phyloP scores from a whole-genome alignment of 2,797 vertebrate species.

The Iguana delicatissima region DNA sequence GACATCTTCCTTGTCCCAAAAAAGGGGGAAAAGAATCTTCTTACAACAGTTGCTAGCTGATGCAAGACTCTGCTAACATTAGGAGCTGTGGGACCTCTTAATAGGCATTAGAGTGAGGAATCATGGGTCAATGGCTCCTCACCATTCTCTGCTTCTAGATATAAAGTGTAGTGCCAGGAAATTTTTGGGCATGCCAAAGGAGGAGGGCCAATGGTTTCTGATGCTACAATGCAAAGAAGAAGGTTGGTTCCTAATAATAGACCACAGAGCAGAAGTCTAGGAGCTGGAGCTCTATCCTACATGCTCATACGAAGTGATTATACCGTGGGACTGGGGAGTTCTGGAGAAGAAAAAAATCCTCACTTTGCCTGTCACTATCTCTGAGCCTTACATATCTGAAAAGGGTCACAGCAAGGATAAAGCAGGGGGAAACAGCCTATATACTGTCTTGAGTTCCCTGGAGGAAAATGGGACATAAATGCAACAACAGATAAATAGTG shows the following conservation, averaged over 20 bases:
- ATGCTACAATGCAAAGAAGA: not conserved
- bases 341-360: not conserved
- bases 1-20: not conserved
- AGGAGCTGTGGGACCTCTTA: not conserved
- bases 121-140: not conserved
- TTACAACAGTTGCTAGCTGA: not conserved
- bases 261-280: not conserved
- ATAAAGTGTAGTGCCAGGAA: not conserved
- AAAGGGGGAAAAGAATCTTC: not conserved
- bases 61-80: not conserved
- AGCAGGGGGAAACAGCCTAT: not conserved
- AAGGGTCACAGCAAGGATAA: no score
- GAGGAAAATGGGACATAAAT: not conserved
- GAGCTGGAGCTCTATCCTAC: not conserved
- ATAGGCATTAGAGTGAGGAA: not conserved
- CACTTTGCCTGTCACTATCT: not conserved
- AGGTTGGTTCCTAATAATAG: not conserved
- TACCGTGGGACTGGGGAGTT: slow-evolving; percentile 41
- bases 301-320: slow-evolving; percentile 38
- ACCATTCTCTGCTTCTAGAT: not conserved
- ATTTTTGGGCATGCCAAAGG: not conserved
- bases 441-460: not conserved
- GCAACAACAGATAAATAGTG: not conserved
- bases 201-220: not conserved
- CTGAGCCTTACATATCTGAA: not conserved